Evolutionary conservation across 2,113 vertebrate genomes (phyloP), one percentile per base, ranked within the genome.

Genomic region (Pteropus alecto): DNA sequence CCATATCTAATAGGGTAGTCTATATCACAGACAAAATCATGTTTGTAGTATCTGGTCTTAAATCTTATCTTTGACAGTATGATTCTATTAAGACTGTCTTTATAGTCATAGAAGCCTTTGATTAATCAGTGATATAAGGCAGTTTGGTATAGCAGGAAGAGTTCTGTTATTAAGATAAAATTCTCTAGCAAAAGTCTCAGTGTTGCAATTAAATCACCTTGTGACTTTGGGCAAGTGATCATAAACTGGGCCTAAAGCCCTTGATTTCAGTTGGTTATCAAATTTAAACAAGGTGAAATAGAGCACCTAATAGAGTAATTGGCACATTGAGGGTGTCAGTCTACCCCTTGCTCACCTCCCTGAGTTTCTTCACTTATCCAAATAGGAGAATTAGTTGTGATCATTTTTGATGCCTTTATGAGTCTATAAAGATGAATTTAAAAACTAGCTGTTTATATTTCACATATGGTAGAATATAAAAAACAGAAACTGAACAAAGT

Each of bases 291-390:
- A 41, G 2, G 2, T 74, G 22, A 63, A 51, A 16, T 5, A 54
- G 26, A 13, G 14, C 11, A 7, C 6, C 9, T 26, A 13, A 3
- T 8, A 26, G 41, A 54, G 21, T 1, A 76, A 65, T 28, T 46
- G 68, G 7, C 48, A 60, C 2, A 43, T 28, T 22, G 5, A 9
- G 51, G 11, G 3, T 8, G 1, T 19, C 65, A 1, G 6, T 30
- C 24, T 78, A 30, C 41, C 46, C 35, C 12, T 51, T 19, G 2
- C 24, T 76, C 5, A 35, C 8, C 21, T 76, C 15, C 3, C 33
- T 71, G 43, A 74, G 9, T 87, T 71, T 95, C 24, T 46, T 85
- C 22, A 12, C 0, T 81, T 87, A 61, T 2, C 67, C 16, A 58
- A 35, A 13, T 16, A 30, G 0, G 24, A 95, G 15, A 0, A 19